Evolutionary conservation across 2,797 vertebrate species (phyloP), one percentile per base, ranked within the genome.

Genomic region (Hippopotamyrus pictus): DNA sequence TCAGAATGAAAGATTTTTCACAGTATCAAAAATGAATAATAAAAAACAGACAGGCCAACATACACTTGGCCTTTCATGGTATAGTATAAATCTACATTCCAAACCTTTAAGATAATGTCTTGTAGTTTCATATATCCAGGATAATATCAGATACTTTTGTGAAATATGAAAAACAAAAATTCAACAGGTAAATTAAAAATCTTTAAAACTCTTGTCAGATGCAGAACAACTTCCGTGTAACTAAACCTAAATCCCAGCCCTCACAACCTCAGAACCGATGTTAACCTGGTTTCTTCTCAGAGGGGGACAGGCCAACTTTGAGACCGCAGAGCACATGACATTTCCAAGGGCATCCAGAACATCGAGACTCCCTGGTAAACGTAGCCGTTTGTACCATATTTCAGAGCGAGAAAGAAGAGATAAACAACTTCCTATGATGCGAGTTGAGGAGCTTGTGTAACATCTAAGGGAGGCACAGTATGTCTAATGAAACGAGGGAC

Each of bases 1-100:
- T 97, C 97, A 82, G 92, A 95, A 95, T 90, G 97, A 98, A 98
- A 98, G 97, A 98, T 97, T 96, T 90, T 98, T 98, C 97, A 98
- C 97, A 98, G 97, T 98, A 98, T 98, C 96, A 98, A 98, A 98
- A 97, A 96, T 96, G 96, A 97, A 96, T 96, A 95, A 95, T 94
- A 94, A 96, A 95, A 94, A 93, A 95, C 89, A 95, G 93, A 92
- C 69, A 95, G 95, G 95, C 95, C 96, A 96, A 96, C 95, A 95
- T 96, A 96, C 94, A 96, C 93, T 95, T 95, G 96, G 96, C 96
- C 93, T 93, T 95, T 93, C 94, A 95, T 94, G 94, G 95, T 96
- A 96, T 95, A 95, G 93, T 96, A 97, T 95, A 97, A 97, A 97
- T 96, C 95, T 96, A 97, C 96, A 97, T 96, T 96, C 95, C 93